Evolutionary conservation across 1,140 invertebrate genomes (phyloP).

Genomic region (Brachionus rotundiformis): DNA sequence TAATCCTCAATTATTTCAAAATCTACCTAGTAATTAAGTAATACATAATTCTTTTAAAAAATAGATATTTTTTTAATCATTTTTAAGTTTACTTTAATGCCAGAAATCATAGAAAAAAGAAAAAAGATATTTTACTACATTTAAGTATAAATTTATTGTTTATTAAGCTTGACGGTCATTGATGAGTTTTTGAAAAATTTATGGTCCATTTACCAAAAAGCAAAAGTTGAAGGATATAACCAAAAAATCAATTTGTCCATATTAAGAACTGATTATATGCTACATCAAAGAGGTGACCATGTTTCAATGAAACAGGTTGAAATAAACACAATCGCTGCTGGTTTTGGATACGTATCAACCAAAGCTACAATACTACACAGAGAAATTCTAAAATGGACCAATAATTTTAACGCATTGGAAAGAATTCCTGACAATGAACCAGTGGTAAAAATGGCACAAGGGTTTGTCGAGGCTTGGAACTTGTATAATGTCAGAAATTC

Average conservation of each 20-base stretch:
- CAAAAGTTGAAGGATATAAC: not conserved
- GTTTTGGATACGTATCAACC: slow-evolving; percentile 34
- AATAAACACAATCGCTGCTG: slow-evolving; percentile 51
- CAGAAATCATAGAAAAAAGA: not conserved
- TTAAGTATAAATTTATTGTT: too few relatives aligned
- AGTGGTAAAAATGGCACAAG: slow-evolving; percentile 47
- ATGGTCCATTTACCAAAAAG: not conserved
- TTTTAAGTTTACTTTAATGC: not conserved
- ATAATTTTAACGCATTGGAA: not conserved
- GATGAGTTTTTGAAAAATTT: not conserved
- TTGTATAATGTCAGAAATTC: slow-evolving; percentile 14
- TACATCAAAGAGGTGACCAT: slow-evolving; percentile 25
- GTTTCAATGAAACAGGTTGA: slow-evolving; percentile 50
- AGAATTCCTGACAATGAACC: slow-evolving; percentile 36
- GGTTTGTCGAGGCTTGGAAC: slow-evolving; percentile 16
- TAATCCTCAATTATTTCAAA: too few relatives aligned
- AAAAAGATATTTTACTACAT: too few relatives aligned
- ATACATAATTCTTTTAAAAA: too few relatives aligned
- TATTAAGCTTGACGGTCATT: not conserved
- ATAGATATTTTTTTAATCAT: too few relatives aligned
- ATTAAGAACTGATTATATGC: slow-evolving; percentile 49
- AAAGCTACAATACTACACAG: slow-evolving; percentile 17
- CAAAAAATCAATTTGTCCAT: slow-evolving; percentile 40
- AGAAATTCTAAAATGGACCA: slow-evolving; percentile 48
- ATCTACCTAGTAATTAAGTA: too few relatives aligned